phyloP scores from a whole-genome alignment of 1,140 invertebrate genomes.

The Antheraea mylitta region DNA sequence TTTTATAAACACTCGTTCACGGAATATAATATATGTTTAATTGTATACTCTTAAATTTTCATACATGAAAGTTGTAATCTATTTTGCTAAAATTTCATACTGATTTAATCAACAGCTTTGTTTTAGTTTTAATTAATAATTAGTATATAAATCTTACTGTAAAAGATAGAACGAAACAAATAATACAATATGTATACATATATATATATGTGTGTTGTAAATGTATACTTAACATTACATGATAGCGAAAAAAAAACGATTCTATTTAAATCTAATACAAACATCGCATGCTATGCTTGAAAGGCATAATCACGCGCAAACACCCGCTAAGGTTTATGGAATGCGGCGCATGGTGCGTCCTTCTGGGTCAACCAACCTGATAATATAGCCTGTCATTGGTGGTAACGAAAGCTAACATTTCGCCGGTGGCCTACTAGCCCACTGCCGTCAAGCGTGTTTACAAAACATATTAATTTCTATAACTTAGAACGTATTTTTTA shows the following conservation, averaged over 20 bases:
- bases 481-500: not conserved
- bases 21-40: too few relatives aligned
- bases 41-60: too few relatives aligned
- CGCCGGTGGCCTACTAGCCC: constrained; percentile 54
- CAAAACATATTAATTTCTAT: constrained; percentile 29
- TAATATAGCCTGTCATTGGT: constrained; percentile 55
- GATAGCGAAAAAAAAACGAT: not conserved
- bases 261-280: not conserved
- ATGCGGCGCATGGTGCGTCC: constrained; percentile 61
- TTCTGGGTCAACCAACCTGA: constrained; percentile 54
- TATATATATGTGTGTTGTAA: not conserved
- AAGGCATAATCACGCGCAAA: constrained; percentile 12
- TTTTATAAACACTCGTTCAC: too few relatives aligned
- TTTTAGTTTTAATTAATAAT: too few relatives aligned
- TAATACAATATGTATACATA: too few relatives aligned
- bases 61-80: too few relatives aligned
- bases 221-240: not conserved
- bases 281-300: not conserved
- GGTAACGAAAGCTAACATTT: constrained; percentile 67
- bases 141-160: too few relatives aligned
- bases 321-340: constrained; percentile 39
- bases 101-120: too few relatives aligned
- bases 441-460: constrained; percentile 32
- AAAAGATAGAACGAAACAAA: too few relatives aligned
- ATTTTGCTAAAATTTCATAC: too few relatives aligned